Conservation (phyloP, 1,140 invertebrate genomes). For the Venturia canescens region DNA sequence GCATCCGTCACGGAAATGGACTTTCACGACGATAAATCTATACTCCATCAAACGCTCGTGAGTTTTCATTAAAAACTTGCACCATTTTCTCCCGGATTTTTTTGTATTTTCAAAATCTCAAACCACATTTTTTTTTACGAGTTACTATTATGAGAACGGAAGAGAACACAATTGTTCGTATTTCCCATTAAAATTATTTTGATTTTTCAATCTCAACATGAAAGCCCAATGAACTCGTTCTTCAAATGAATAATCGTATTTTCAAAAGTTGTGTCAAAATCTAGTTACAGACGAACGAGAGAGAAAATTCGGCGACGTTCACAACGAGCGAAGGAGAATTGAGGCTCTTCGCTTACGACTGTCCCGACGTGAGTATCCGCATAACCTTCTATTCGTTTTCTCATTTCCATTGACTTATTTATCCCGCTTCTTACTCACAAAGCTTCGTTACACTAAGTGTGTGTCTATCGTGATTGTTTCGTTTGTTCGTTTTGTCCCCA, state of each 20-base stretch:
- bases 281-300: constrained; percentile 74
- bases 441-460: constrained; percentile 27
- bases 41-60: constrained; percentile 74
- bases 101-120: no score
- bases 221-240: no score
- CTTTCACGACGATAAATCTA: constrained; percentile 74
- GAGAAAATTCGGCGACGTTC: constrained; percentile 74
- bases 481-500: constrained; percentile 24
- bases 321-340: constrained; percentile 75
- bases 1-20: constrained; percentile 74
- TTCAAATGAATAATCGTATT: neutral
- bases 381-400: constrained; percentile 8
- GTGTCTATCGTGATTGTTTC: constrained; percentile 38
- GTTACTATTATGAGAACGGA: no score
- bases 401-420: neutral
- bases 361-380: constrained; percentile 73
- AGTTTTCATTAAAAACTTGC: no score
- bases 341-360: constrained; percentile 75
- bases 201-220: no score
- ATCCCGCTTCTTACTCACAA: neutral
- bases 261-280: constrained; percentile 38
- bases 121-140: no score
- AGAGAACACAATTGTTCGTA: no score
- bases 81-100: no score
- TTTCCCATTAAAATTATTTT: no score